Conservation (phyloP, 2,797 vertebrate species). For the Pangasius krempfi region DNA sequence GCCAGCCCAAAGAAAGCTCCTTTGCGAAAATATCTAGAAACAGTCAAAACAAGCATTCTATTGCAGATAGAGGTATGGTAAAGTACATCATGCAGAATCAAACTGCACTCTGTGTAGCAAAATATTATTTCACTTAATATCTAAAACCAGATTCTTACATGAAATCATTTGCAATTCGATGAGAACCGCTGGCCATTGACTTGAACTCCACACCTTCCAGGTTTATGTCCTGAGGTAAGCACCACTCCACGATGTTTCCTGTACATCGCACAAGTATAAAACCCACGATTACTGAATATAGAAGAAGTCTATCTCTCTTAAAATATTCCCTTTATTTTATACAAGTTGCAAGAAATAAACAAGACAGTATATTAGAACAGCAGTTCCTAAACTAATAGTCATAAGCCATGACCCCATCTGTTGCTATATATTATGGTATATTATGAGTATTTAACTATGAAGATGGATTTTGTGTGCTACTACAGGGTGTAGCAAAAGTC, state of each 20-base stretch:
- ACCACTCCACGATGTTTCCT: conserved; percentile 99
- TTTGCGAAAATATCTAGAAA: conserved; percentile 93
- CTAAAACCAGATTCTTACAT: conserved; percentile 80
- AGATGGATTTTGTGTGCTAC: background rate
- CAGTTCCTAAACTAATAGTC: background rate
- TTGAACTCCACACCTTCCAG: conserved; percentile 98
- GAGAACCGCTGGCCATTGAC: conserved; percentile 98
- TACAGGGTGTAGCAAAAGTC: too few relatives aligned
- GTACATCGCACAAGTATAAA: conserved; percentile 42
- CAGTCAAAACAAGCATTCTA: background rate
- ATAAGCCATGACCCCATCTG: background rate
- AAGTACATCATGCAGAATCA: background rate
- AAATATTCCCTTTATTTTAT: background rate
- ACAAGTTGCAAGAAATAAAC: background rate
- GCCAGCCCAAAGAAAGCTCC: conserved; percentile 94
- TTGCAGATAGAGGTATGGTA: background rate
- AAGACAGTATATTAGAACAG: background rate
- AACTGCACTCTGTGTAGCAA: background rate
- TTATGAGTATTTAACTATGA: background rate
- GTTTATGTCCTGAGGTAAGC: conserved; percentile 92
- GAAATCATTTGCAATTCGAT: conserved; percentile 94
- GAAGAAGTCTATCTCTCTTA: background rate
- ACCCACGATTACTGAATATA: background rate
- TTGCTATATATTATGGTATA: background rate
- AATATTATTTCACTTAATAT: background rate